Evolutionary conservation across 2,888 invertebrate genomes (phyloP).

Genomic region (Zhuqinia jingwanae): DNA sequence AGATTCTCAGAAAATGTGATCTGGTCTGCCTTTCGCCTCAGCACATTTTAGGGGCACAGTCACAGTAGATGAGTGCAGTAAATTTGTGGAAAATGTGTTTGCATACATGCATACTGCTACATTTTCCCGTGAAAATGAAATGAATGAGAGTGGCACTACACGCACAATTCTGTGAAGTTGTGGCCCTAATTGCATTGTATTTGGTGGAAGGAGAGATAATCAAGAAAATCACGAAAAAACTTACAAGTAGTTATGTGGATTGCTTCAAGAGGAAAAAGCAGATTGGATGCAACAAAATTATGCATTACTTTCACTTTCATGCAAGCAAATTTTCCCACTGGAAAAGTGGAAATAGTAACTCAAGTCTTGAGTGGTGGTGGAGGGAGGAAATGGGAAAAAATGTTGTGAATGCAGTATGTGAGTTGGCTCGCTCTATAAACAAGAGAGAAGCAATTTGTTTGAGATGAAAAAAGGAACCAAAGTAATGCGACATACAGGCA

Average conservation of each 20-base stretch:
- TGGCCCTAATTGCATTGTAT: constrained; percentile 54
- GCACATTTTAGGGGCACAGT: constrained; percentile 4
- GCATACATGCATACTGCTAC: neutral
- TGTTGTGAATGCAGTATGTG: neutral
- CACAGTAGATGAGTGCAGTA: constrained; percentile 35
- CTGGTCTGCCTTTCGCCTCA: neutral
- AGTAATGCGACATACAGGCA: neutral
- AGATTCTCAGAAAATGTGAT: too few species aligned
- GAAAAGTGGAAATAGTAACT: constrained; percentile 8
- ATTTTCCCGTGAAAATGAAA: neutral
- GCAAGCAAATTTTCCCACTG: neutral
- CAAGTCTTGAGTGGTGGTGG: neutral
- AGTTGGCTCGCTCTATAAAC: neutral
- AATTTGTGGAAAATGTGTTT: neutral
- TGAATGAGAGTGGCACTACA: constrained; percentile 1
- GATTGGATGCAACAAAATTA: constrained; percentile 55
- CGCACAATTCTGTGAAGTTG: neutral
- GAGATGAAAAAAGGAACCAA: neutral
- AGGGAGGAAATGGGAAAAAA: neutral
- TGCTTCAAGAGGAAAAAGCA: constrained; percentile 24
- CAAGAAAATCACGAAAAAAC: constrained; percentile 14
- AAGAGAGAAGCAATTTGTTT: neutral
- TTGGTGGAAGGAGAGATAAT: constrained; percentile 8
- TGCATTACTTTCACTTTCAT: constrained; percentile 52
- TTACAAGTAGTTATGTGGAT: neutral